Evolutionary conservation across 2,797 vertebrate genomes (phyloP), one percentile per base, ranked within the genome.

Genomic region (Gymnodraco acuticeps): DNA sequence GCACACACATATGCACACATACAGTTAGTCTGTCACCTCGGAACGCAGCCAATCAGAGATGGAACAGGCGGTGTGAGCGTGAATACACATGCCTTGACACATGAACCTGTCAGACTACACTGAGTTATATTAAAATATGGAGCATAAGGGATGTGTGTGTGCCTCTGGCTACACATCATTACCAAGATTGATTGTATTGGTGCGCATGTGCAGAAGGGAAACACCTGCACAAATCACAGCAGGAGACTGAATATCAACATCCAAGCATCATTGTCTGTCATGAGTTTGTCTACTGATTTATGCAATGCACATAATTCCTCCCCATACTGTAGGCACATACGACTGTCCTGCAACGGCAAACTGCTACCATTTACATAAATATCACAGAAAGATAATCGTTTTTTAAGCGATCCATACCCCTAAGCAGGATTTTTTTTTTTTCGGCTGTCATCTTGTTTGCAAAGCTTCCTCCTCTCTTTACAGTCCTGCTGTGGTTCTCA

Each of bases 181-280:
- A 52, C 19, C 19, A 6, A 63, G 45, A 55, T 43, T 15, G 15
- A 74, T 23, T 47, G 31, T 51, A 3, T 10, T 33, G 41, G 61
- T 60, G 67, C 14, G 12, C 33, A 62, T 19, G 67, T 63, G 58
- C 58, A 70, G 33, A 31, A 45, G 43, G 51, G 38, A 70, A 58
- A 65, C 59, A 73, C 67, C 64, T 63, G 83, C 76, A 80, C 50
- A 80, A 73, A 80, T 71, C 80, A 73, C 72, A 72, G 68, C 68
- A 64, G 45, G 58, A 19, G 20, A 10, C 27, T n/a, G 20, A 61
- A 8, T 52, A 10, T 62, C 52, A 70, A 54, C 64, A 68, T 51
- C 14, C 41, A 65, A 75, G 61, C 33, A 2, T 38, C 12, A 12
- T 33, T 27, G 50, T 71, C 51, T 52, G 38, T 65, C 20, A 58